A percentile compares a stretch with the other conserved stretches of the same genome.
Conservation (phyloP, 2,113 vertebrate species). For the Microcebus lehilahytsara region DNA sequence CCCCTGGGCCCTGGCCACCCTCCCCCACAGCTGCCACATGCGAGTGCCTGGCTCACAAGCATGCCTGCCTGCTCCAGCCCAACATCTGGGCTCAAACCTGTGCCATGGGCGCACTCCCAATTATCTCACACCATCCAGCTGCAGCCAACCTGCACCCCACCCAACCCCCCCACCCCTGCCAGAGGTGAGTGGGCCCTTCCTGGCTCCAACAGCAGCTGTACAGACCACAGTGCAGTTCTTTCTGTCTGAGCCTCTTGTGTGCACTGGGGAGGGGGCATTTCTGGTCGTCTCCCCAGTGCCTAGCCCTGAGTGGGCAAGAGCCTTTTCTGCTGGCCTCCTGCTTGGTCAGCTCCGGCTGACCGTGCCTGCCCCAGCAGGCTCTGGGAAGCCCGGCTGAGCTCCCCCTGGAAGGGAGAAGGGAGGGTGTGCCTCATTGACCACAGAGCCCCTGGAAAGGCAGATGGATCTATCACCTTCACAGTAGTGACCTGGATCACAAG, state of each 20-base stretch:
- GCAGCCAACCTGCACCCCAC: not conserved
- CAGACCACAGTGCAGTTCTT: not conserved
- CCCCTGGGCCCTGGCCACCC: not conserved
- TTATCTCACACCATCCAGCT: not conserved
- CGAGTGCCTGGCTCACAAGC: not conserved
- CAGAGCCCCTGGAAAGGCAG: not conserved
- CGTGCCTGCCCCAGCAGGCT: too few species aligned
- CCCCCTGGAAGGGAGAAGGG: not conserved
- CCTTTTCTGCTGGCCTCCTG: not conserved
- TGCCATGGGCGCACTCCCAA: not conserved
- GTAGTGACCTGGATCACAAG: too few species aligned
- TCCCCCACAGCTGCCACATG: not conserved
- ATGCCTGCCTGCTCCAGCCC: fast-evolving
- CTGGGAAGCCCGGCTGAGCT: too few species aligned
- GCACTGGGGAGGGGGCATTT: not conserved
- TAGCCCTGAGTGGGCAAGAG: not conserved
- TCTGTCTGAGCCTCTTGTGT: not conserved
- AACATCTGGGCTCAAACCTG: not conserved
- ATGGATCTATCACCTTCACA: not conserved
- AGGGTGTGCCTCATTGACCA: not conserved
- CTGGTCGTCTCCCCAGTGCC: not conserved
- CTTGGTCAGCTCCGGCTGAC: not conserved
- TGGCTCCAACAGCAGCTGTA: not conserved
- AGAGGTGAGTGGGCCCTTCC: not conserved
- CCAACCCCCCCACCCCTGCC: too few species aligned